Conservation (phyloP, 2,113 vertebrate species). For the Chauna torquata region DNA sequence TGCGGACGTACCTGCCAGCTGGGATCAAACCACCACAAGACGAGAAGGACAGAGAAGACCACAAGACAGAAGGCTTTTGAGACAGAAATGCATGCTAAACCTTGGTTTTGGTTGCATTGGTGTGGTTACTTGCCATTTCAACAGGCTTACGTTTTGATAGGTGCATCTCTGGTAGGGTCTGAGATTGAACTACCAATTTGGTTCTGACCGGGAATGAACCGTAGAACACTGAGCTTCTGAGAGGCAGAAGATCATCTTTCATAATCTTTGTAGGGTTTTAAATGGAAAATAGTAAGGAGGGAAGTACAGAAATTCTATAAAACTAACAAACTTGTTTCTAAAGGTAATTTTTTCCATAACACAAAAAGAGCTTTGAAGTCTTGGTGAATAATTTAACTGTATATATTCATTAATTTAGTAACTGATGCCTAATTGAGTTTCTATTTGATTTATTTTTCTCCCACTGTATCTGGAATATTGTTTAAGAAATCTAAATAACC, state of each 20-base stretch:
- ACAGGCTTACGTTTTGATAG: not conserved
- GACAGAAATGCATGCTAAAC: fast-evolving
- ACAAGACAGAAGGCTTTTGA: no score
- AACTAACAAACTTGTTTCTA: not conserved
- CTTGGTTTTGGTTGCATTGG: not conserved
- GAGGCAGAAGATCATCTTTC: not conserved
- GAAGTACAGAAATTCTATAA: not conserved
- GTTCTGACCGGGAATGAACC: not conserved
- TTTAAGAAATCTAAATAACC: not conserved
- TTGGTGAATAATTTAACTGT: not conserved
- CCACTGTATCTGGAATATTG: not conserved
- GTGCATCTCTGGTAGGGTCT: not conserved
- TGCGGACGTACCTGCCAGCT: not conserved
- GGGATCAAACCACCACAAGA: not conserved
- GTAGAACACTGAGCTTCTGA: not conserved
- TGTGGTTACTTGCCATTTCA: not conserved
- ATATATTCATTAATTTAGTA: not conserved
- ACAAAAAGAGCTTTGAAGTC: not conserved
- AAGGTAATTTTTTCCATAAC: not conserved
- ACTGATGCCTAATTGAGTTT: not conserved
- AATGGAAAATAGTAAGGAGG: not conserved
- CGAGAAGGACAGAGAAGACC: fast-evolving
- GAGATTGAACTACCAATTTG: not conserved
- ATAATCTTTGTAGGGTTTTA: not conserved
- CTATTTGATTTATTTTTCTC: not conserved